Conservation (phyloP, 2,797 vertebrate genomes). For the Semaprochilodus insignis region DNA sequence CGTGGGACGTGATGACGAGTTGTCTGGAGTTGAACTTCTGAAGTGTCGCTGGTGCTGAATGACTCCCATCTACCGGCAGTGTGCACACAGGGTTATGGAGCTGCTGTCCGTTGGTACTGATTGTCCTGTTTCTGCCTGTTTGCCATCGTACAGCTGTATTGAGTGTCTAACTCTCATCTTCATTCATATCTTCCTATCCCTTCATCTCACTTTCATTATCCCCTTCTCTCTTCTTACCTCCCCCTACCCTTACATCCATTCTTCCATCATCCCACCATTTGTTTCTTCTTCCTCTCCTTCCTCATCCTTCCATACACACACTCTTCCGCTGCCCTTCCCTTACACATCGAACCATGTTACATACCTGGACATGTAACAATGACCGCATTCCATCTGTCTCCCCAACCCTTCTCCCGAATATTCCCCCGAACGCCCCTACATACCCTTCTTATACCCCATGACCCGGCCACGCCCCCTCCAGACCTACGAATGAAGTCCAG, state of each 20-base stretch:
- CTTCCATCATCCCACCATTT: not conserved
- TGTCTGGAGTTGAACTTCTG: no score
- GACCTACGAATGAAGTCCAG: constrained; percentile 73
- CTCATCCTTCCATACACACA: not conserved
- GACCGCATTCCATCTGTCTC: constrained; percentile 14
- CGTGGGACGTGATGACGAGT: no score
- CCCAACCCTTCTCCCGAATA: not conserved
- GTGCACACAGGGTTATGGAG: not conserved
- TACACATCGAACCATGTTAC: constrained; percentile 20
- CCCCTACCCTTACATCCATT: not conserved
- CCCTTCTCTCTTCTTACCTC: not conserved
- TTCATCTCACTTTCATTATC: constrained; percentile 24
- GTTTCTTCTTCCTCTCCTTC: not conserved
- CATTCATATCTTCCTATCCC: constrained; percentile 31
- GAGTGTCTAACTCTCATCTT: constrained; percentile 21
- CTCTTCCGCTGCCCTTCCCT: not conserved
- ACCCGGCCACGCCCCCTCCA: constrained; percentile 60
- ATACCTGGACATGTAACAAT: constrained; percentile 31
- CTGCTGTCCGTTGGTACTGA: not conserved
- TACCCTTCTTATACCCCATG: constrained; percentile 4
- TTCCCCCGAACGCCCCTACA: constrained; percentile 6
- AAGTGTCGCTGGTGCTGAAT: no score
- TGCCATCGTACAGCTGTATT: constrained; percentile 3
- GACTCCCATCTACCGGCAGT: not conserved
- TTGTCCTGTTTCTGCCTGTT: not conserved